Conservation (phyloP, 2,797 vertebrate species). For the Sus cebifrons region DNA sequence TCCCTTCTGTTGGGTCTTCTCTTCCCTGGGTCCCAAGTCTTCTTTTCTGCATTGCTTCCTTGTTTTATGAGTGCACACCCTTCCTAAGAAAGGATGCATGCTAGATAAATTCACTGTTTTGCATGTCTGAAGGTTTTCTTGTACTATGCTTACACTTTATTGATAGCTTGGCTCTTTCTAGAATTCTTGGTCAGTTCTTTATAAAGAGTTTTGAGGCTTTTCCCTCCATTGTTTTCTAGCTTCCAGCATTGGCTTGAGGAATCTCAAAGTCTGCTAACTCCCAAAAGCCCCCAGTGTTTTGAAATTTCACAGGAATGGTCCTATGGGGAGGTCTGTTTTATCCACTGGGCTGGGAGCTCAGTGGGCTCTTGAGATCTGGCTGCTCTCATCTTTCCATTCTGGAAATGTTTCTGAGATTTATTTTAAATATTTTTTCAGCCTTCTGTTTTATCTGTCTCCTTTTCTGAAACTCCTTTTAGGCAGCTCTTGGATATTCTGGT, state of each 20-base stretch:
- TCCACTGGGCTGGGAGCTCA: not conserved
- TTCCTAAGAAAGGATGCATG: not conserved
- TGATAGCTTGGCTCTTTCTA: not conserved
- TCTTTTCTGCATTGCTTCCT: not conserved
- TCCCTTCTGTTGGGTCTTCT: not conserved
- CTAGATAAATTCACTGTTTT: not conserved
- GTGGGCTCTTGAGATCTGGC: not conserved
- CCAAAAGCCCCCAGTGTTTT: not conserved
- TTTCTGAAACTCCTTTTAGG: conserved; percentile 12
- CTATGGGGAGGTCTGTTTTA: not conserved
- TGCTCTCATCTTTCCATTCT: not conserved
- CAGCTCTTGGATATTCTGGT: not conserved
- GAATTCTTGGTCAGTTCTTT: not conserved
- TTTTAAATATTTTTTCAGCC: conserved; percentile 47
- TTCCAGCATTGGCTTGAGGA: conserved; percentile 33
- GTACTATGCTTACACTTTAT: not conserved
- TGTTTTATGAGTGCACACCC: not conserved
- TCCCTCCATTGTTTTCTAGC: not conserved
- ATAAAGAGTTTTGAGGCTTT: not conserved
- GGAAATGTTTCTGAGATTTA: conserved; percentile 19
- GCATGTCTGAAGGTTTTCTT: not conserved
- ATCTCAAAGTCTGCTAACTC: not conserved
- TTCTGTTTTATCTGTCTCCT: not conserved
- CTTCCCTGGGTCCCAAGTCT: not conserved
- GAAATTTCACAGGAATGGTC: not conserved